Evolutionary conservation across 1,140 invertebrate genomes (phyloP).

Genomic region (Pseudomyrmex sp.): DNA sequence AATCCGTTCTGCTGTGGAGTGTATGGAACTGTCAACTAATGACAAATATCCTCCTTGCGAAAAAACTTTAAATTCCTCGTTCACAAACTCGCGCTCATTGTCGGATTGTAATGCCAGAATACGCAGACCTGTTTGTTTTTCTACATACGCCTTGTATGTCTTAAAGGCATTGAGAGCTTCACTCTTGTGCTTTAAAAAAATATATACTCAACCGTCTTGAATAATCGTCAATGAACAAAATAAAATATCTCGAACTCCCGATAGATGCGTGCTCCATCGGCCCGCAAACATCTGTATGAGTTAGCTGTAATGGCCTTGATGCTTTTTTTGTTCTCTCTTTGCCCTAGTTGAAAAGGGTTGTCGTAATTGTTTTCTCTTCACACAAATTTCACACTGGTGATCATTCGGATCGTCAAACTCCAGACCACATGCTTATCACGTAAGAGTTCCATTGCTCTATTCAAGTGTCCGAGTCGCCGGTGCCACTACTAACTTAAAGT

Average conservation of each 20-base stretch:
- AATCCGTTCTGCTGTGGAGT: constrained; percentile 77
- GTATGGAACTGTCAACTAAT: constrained; percentile 68
- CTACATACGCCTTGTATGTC: background rate
- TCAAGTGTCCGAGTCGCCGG: too few species aligned
- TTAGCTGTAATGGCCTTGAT: background rate
- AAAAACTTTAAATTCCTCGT: background rate
- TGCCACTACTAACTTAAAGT: too few species aligned
- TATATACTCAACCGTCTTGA: background rate
- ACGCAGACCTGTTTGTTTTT: constrained; percentile 36
- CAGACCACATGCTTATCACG: too few species aligned
- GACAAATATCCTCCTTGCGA: constrained; percentile 33
- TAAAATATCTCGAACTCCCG: background rate
- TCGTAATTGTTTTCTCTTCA: too few species aligned
- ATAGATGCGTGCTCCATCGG: background rate
- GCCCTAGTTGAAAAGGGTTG: too few species aligned
- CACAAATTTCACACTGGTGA: too few species aligned
- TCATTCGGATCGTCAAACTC: too few species aligned
- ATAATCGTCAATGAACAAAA: background rate
- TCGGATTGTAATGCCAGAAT: constrained; percentile 46
- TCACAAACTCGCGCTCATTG: constrained; percentile 68
- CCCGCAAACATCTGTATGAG: background rate
- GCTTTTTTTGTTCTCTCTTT: too few species aligned
- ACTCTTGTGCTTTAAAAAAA: background rate
- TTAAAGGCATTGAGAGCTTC: background rate
- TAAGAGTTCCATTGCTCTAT: too few species aligned